Evolutionary conservation across 2,888 invertebrate genomes (phyloP), one percentile per base, ranked within the genome.

Genomic region (Allygus modestus): DNA sequence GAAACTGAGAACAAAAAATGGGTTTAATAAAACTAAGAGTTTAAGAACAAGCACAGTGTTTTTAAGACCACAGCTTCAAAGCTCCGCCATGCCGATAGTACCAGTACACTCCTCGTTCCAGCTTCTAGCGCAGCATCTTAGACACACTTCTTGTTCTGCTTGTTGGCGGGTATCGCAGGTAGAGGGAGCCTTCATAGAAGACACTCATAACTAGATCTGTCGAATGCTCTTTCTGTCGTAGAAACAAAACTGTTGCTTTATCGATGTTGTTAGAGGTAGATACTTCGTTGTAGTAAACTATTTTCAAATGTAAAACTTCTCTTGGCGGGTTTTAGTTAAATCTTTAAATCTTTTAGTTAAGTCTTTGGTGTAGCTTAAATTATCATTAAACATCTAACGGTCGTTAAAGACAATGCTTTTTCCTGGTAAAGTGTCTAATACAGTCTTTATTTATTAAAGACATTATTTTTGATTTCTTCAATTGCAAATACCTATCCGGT

Each of bases 71-170:
- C 54, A 4, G 20, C 20, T 54, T 54, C 1, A 9, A 46, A 46
- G 12, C 46, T 46, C 11, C 37, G 4, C 37, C 51, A 17, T 51
- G 15, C n/a, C 54, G 23, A 54, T 23, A 17, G 65, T 65, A 65
- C 28, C 65, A 65, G 20, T 65, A 65, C 65, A 65, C 65, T 65
- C 0, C 17, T 5, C 26, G 31, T 65, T 65, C 5, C 65, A 65
- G 65, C 65, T 65, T 65, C 28, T 65, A 65, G 65, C 65, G 65
- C 65, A 65, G 65, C 65, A 65, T 65, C 31, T 28, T 65, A 65
- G 15, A 15, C 5, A 23, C 31, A 58, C 58, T 65, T 65, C 58
- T 58, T 58, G 20, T 23, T 58, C 65, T 65, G 65, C 65, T 65
- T 65, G 2, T 65, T 65, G 65, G 65, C 65, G 65, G 28, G 31